These are phyloP conservation scores for Phalacrocorax brasilianus DNA, from an alignment of 2,113 vertebrate genomes.

Conservation along the genomic window DNA sequence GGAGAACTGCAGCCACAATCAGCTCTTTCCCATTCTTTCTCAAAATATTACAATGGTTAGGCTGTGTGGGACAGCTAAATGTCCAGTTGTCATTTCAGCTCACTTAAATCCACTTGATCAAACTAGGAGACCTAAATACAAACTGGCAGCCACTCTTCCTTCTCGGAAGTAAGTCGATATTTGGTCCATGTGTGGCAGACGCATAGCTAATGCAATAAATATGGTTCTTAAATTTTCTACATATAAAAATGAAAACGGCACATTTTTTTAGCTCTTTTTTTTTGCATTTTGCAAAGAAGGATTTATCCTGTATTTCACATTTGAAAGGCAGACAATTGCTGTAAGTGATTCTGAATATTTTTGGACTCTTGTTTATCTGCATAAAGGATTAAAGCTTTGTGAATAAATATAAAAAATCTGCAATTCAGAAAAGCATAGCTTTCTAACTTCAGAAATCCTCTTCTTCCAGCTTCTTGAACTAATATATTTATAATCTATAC, in stretches of 20 bases:
- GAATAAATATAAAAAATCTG: slow-evolving; percentile 2
- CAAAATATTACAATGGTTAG: not conserved
- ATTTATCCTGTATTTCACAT: not conserved
- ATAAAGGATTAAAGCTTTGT: slow-evolving; percentile 18
- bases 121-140: not conserved
- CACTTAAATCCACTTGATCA: slow-evolving; percentile 41
- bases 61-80: not conserved
- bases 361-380: not conserved
- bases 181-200: not conserved
- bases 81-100: slow-evolving; percentile 46
- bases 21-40: not conserved
- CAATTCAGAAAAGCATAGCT: not conserved
- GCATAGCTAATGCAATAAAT: slow-evolving; percentile 26
- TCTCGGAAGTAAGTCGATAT: slow-evolving; percentile 38
- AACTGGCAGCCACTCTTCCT: slow-evolving; percentile 42
- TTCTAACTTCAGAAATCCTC: slow-evolving; percentile 23
- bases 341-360: slow-evolving; percentile 2
- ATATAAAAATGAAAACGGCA: not conserved
- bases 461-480: not conserved
- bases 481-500: slow-evolving; percentile 22
- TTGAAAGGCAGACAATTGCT: slow-evolving; percentile 37
- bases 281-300: not conserved
- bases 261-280: not conserved
- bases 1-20: not conserved
- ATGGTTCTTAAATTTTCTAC: slow-evolving; percentile 17